Evolutionary conservation across 2,888 invertebrate genomes (phyloP), one percentile per base, ranked within the genome.

Genomic region (Itoplectis maculator): DNA sequence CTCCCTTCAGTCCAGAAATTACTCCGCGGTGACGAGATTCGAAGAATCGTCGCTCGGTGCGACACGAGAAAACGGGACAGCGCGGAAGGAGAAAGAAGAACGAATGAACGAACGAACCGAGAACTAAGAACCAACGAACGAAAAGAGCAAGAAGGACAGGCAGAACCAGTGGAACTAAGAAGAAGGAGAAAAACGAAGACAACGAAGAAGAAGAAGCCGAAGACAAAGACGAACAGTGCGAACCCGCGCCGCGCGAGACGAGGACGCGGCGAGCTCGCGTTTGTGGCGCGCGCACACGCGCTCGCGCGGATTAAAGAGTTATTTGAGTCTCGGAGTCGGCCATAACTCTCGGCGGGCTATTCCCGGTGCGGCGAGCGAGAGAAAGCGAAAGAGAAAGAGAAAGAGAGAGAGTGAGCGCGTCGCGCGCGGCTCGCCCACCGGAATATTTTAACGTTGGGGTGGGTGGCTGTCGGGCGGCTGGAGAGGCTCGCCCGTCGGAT

Each of bases 261-360:
- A 89, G 66, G 69, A 78, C 73, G 18, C 2, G 3, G 29, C 2
- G 68, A 75, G 47, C 40, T 69, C 68, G 69, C 63, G 66, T 75
- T 73, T 89, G 87, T 88, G 89, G 87, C 86, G 88, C 88, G 87
- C 86, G 88, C 88, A 89, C 91, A 92, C 91, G 91, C 90, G 92
- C 88, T 89, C 87, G 88, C 87, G 88, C 89, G 92, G 91, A 92
- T 92, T 92, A 92, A 92, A 92, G 92, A 93, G 92, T 93, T 93
- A 92, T 93, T 92, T 92, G 92, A 92, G 92, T 92, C 92, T 88
- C 91, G 85, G 91, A 90, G 91, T 91, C 92, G 88, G 92, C 92
- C 92, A 92, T 92, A 92, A 92, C 88, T 92, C 92, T 92, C 90
- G 80, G 77, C 84, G 85, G 88, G 90, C 91, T 92, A 92, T 92